phyloP scores from a whole-genome alignment of 35 echinoderm and acorn worm species.

The Eucidaris tribuloides region DNA sequence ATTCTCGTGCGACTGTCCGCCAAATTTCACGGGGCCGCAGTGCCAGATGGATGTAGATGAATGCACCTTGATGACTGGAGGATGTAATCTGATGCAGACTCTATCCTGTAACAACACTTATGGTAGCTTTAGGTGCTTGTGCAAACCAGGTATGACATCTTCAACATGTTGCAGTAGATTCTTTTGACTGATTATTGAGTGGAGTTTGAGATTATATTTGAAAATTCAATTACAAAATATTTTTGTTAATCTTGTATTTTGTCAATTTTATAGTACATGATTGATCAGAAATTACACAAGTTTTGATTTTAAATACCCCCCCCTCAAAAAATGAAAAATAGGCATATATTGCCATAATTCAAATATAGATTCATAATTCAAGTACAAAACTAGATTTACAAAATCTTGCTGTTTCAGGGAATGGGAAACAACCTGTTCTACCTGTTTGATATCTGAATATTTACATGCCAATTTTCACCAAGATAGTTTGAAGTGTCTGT shows the following conservation, averaged over 20 bases:
- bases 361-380: no score
- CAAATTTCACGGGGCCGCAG: constrained; percentile 55
- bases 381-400: no score
- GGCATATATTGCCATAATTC: no score
- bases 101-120: constrained; percentile 73
- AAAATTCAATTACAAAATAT: not conserved
- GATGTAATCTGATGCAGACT: constrained; percentile 61
- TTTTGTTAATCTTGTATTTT: not conserved
- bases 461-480: no score
- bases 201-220: not conserved
- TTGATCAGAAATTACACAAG: not conserved
- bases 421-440: no score
- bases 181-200: not conserved
- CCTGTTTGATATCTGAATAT: no score
- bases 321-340: not conserved
- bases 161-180: not conserved
- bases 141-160: constrained; percentile 47
- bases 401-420: no score
- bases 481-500: no score
- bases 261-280: not conserved
- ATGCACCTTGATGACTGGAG: constrained; percentile 33
- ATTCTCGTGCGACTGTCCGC: constrained; percentile 66
- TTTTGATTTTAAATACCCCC: not conserved
- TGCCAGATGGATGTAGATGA: constrained; percentile 84
- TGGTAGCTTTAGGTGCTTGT: constrained; percentile 77